Percentiles rank a stretch among this genome's conserved stretches.
Evolutionary conservation across 2,797 vertebrate species (phyloP).

Genomic region (Taenioides sp.): DNA sequence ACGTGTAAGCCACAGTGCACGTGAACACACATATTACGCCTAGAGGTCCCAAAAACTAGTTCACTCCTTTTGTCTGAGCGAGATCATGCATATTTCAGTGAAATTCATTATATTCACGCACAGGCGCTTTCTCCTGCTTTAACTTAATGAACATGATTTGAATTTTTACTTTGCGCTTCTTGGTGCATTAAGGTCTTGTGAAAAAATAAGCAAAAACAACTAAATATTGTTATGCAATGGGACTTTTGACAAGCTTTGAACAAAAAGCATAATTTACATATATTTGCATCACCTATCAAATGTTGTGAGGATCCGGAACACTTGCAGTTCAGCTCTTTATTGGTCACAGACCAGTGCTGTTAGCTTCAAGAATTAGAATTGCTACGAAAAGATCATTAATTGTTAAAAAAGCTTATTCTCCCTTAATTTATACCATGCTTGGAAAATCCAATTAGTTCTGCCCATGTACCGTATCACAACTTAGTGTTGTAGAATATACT

Average conservation of each 20-base stretch:
- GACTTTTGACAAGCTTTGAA: neutral
- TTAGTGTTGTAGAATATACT: no score
- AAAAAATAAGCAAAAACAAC: neutral
- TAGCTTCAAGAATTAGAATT: neutral
- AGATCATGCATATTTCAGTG: slow-evolving; percentile 17
- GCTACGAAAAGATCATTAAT: neutral
- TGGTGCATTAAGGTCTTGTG: neutral
- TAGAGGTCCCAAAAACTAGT: slow-evolving; percentile 18
- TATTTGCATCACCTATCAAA: neutral
- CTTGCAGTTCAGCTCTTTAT: neutral
- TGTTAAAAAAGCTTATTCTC: neutral
- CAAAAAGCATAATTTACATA: neutral
- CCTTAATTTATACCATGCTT: slow-evolving; percentile 7
- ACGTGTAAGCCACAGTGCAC: slow-evolving; percentile 26
- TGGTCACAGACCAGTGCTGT: neutral
- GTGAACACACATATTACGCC: slow-evolving; percentile 7
- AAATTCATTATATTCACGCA: slow-evolving; percentile 29
- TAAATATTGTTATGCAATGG: neutral
- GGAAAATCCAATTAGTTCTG: slow-evolving; percentile 66
- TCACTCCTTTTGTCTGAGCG: neutral
- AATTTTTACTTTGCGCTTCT: slow-evolving; percentile 49
- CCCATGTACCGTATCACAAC: slow-evolving; percentile 6
- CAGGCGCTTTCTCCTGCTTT: slow-evolving; percentile 40
- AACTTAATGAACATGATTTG: slow-evolving; percentile 56
- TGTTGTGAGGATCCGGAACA: neutral